Conservation (phyloP, 1,140 invertebrate genomes). For the Sycophila sp. region DNA sequence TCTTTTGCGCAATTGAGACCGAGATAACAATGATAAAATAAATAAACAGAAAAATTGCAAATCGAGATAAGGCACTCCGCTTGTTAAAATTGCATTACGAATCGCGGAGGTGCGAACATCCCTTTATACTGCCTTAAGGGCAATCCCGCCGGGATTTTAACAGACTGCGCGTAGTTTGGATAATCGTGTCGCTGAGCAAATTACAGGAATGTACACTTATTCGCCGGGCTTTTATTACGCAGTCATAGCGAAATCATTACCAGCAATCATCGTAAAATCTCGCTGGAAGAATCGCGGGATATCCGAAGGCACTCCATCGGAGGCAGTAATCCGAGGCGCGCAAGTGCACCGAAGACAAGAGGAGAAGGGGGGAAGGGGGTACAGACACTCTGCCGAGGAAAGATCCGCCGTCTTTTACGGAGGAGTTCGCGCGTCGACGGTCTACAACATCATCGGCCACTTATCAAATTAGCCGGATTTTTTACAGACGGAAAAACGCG, state of each 20-base stretch:
- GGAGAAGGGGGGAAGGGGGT: background rate
- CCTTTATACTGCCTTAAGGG: too few relatives aligned
- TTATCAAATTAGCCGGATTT: conserved; percentile 18
- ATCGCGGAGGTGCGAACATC: too few relatives aligned
- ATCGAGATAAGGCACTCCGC: too few relatives aligned
- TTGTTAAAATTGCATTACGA: too few relatives aligned
- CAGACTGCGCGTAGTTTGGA: too few relatives aligned
- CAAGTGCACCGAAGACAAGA: background rate
- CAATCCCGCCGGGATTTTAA: too few relatives aligned
- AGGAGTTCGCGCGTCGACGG: background rate
- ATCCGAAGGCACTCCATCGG: background rate
- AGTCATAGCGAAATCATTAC: conserved; percentile 27
- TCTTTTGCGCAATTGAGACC: too few relatives aligned
- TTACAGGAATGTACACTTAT: too few relatives aligned
- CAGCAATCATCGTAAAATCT: conserved; percentile 8
- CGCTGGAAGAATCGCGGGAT: background rate
- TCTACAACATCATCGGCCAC: conserved; percentile 4
- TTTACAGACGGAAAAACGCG: conserved; percentile 11
- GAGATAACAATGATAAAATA: too few relatives aligned
- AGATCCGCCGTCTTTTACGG: background rate
- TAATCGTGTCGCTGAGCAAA: too few relatives aligned
- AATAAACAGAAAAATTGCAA: too few relatives aligned
- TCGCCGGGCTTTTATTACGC: background rate
- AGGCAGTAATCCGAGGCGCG: conserved; percentile 3
- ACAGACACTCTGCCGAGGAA: background rate